Conservation (phyloP, 2,888 invertebrate genomes). For the Resseliella maxima region DNA sequence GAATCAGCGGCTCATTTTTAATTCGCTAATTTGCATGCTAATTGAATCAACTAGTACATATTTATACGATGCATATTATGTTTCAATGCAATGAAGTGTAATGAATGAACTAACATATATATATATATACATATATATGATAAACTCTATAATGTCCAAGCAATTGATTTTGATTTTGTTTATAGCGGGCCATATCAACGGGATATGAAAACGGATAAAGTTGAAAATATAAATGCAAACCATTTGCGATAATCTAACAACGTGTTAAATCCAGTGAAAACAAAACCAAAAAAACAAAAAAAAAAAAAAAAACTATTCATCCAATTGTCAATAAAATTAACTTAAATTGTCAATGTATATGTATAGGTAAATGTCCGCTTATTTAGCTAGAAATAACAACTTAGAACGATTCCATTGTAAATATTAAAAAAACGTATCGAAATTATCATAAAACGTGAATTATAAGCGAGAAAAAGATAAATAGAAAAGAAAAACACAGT, state of each 20-base stretch:
- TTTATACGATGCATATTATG: not conserved
- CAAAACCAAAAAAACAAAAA: not conserved
- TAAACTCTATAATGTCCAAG: no score
- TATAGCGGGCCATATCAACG: no score
- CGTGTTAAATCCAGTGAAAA: no score
- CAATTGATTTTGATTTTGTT: no score
- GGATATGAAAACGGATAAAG: no score
- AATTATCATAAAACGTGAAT: not conserved
- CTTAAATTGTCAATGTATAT: not conserved
- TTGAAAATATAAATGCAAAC: no score
- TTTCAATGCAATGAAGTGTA: not conserved
- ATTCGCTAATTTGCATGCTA: not conserved
- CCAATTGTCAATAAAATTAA: not conserved
- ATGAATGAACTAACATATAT: no score
- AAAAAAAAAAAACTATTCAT: not conserved
- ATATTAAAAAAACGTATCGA: not conserved
- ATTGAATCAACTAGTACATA: conserved; percentile 15
- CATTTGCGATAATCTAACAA: no score
- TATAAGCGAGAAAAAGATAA: not conserved
- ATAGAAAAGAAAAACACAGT: no score
- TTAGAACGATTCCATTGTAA: not conserved
- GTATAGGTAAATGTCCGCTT: not conserved
- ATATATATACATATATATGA: no score
- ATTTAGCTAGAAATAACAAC: not conserved
- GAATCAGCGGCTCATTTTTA: conserved; percentile 44